Evolutionary conservation across 2,113 vertebrate species (phyloP).

Genomic region (Ammodytes marinus): DNA sequence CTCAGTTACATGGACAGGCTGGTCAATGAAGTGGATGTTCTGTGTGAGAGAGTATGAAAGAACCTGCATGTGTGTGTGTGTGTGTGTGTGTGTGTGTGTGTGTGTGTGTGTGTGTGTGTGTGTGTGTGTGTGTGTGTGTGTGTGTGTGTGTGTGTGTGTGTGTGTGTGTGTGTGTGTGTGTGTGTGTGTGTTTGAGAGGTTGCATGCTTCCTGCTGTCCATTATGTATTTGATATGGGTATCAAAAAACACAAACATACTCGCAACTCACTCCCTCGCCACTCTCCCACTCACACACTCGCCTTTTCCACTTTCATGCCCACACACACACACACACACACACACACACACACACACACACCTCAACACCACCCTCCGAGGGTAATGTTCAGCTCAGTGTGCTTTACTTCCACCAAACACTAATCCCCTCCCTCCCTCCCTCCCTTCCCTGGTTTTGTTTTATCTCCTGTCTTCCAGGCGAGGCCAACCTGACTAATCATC

Average conservation of each 20-base stretch:
- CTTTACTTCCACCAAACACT: constrained; percentile 26
- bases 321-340: constrained; percentile 27
- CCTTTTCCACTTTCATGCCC: constrained; percentile 3
- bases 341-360: constrained; percentile 20
- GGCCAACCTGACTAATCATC: constrained; percentile 68
- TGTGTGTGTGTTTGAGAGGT: constrained; percentile 6
- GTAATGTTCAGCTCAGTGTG: constrained; percentile 42
- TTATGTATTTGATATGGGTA: constrained; percentile 40
- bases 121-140: constrained; percentile 10
- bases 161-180: background rate
- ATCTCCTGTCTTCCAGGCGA: constrained; percentile 72
- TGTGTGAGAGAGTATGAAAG: background rate
- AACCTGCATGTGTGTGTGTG: background rate
- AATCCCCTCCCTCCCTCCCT: constrained; percentile 21
- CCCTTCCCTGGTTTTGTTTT: constrained; percentile 24
- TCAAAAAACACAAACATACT: constrained; percentile 50
- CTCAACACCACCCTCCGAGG: constrained; percentile 24
- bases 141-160: constrained; percentile 8
- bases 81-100: constrained; percentile 1
- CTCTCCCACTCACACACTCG: constrained; percentile 34
- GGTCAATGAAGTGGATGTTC: constrained; percentile 41
- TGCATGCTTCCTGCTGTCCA: constrained; percentile 37
- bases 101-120: background rate
- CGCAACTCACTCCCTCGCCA: constrained; percentile 30
- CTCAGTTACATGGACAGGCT: constrained; percentile 44